phyloP scores from a whole-genome alignment of 1,140 invertebrate species.

The Papilio machaon region DNA sequence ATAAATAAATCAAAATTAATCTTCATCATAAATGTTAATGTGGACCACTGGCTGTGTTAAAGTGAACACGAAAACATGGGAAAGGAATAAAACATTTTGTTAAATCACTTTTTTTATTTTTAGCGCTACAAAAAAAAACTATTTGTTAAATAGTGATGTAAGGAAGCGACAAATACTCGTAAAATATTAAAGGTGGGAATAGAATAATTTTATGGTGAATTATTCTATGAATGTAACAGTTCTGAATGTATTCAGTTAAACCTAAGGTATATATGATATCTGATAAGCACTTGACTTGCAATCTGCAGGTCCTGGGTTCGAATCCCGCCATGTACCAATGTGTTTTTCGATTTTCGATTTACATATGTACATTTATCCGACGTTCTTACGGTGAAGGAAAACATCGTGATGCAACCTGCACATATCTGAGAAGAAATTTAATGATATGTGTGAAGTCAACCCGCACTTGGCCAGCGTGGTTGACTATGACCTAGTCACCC shows the following conservation, averaged over 20 bases:
- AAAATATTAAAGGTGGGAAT: background rate
- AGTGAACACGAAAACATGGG: conserved; percentile 13
- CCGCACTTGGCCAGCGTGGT: too few species aligned
- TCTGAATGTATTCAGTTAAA: background rate
- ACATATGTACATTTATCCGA: too few species aligned
- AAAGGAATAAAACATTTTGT: conserved; percentile 27
- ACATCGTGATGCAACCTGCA: too few species aligned
- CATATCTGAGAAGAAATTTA: too few species aligned
- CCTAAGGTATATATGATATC: background rate
- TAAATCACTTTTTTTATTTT: conserved; percentile 1
- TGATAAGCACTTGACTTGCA: too few species aligned
- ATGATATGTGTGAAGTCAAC: too few species aligned
- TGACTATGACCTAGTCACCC: too few species aligned
- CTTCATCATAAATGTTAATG: conserved; percentile 34
- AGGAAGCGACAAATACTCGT: background rate
- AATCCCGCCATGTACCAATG: too few species aligned
- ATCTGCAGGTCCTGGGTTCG: too few species aligned
- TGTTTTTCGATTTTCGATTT: too few species aligned
- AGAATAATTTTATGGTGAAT: background rate
- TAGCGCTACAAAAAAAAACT: conserved; percentile 7
- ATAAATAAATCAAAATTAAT: conserved; percentile 33
- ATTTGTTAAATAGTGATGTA: background rate
- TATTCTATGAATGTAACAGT: background rate
- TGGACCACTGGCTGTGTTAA: conserved; percentile 26
- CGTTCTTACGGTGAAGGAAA: too few species aligned